These are phyloP conservation scores for Octodon degus DNA, from an alignment of 2,113 vertebrate genomes.

Conservation along the genomic window DNA sequence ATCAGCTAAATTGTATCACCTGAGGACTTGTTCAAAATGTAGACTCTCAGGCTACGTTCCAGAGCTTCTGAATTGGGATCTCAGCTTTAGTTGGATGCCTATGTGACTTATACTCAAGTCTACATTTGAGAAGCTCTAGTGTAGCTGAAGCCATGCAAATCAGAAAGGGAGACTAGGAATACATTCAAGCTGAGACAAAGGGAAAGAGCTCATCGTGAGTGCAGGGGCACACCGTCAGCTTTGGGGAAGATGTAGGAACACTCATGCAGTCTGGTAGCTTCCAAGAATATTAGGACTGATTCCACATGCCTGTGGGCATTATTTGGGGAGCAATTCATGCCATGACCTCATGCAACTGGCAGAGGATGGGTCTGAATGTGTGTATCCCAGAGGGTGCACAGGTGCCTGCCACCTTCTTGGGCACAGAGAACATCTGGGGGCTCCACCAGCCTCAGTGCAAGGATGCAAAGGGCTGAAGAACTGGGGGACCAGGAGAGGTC, in stretches of 20 bases:
- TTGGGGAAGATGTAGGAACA: not conserved
- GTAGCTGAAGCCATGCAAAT: not conserved
- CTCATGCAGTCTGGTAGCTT: not conserved
- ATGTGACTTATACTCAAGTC: not conserved
- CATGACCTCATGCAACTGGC: not conserved
- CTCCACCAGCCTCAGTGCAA: not conserved
- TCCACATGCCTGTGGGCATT: not conserved
- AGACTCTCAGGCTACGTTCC: not conserved
- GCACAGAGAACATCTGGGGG: not conserved
- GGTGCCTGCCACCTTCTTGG: not conserved
- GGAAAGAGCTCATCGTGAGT: not conserved
- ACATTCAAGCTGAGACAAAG: not conserved
- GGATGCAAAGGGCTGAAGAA: not conserved
- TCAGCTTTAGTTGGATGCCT: not conserved
- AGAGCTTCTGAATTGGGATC: not conserved
- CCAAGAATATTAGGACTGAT: not conserved
- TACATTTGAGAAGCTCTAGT: not conserved
- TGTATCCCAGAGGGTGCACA: too few relatives aligned
- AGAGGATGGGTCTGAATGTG: not conserved
- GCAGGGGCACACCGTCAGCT: not conserved
- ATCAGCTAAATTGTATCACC: not conserved
- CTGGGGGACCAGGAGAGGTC: too few relatives aligned
- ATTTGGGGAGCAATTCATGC: not conserved
- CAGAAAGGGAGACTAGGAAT: not conserved
- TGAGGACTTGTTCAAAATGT: not conserved